phyloP scores from a whole-genome alignment of 1,140 invertebrate species.

The Phthorimaea operculella region DNA sequence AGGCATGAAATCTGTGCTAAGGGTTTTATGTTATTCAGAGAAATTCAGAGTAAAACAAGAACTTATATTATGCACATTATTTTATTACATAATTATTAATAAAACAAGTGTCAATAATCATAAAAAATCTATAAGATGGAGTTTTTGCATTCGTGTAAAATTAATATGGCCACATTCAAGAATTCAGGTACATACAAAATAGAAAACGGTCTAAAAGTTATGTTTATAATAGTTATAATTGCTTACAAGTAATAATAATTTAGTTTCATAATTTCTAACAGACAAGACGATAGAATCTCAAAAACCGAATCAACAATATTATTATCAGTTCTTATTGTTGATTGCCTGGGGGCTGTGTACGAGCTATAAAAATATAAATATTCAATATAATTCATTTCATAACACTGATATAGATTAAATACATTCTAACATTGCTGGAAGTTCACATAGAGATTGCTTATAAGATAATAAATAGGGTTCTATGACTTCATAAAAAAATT shows the following conservation, averaged over 20 bases:
- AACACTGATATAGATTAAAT: conserved; percentile 21
- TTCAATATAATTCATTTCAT: conserved; percentile 27
- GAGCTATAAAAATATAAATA: conserved; percentile 47
- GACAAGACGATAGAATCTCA: conserved; percentile 43
- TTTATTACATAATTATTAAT: conserved; percentile 54
- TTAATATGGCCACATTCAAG: conserved; percentile 62
- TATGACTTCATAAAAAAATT: neutral
- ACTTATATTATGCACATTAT: conserved; percentile 45
- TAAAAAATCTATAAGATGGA: conserved; percentile 41
- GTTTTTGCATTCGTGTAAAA: conserved; percentile 37
- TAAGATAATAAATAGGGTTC: conserved; percentile 1
- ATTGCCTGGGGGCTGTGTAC: neutral
- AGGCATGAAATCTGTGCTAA: too few relatives aligned
- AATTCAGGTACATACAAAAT: conserved; percentile 63
- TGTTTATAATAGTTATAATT: conserved; percentile 30
- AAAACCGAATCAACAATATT: conserved; percentile 25
- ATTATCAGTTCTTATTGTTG: conserved; percentile 31
- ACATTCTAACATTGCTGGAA: neutral
- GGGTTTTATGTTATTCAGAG: too few relatives aligned
- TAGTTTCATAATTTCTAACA: conserved; percentile 54
- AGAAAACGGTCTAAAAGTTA: conserved; percentile 37
- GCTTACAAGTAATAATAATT: conserved; percentile 60
- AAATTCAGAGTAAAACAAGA: neutral
- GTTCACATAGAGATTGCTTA: neutral
- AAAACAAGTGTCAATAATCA: conserved; percentile 55